Conservation (phyloP, 2,113 vertebrate genomes). For the Poeciliopsis retropinna region DNA sequence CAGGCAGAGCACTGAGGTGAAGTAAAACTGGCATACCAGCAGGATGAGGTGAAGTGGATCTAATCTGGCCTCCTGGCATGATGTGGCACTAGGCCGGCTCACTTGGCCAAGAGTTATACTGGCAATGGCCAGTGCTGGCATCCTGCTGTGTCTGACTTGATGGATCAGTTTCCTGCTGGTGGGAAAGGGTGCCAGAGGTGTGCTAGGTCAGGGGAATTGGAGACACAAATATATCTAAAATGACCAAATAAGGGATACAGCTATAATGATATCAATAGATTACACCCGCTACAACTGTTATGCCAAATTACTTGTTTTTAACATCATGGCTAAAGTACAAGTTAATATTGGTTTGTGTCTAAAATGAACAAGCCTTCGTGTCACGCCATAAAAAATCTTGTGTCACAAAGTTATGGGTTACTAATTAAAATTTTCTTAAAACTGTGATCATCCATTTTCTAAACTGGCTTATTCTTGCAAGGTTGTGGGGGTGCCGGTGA, state of each 20-base stretch:
- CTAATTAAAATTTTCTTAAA: no score
- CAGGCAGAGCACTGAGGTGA: constrained; percentile 35
- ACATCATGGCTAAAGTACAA: background rate
- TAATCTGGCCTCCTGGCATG: constrained; percentile 70
- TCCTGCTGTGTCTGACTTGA: constrained; percentile 34
- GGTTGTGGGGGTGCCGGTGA: no score
- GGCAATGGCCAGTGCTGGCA: constrained; percentile 47
- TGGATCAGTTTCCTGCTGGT: constrained; percentile 52
- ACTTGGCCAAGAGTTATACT: constrained; percentile 61
- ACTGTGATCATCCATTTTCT: no score
- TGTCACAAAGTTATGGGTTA: no score
- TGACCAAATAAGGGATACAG: constrained; percentile 13
- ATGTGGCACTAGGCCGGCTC: constrained; percentile 44
- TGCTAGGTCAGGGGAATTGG: constrained; percentile 28
- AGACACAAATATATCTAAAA: background rate
- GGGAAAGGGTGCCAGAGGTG: constrained; percentile 49
- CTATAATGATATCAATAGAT: constrained; percentile 18
- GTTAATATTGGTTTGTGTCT: no score
- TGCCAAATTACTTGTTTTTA: background rate
- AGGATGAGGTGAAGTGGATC: constrained; percentile 63
- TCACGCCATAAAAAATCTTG: no score
- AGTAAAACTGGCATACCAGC: constrained; percentile 51
- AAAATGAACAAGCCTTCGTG: no score
- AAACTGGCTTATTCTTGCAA: no score
- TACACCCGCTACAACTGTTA: background rate